A percentile compares a stretch with the other conserved stretches of the same genome.
phyloP scores from a whole-genome alignment of 1,140 invertebrate species.

The Zaprionus davidi region DNA sequence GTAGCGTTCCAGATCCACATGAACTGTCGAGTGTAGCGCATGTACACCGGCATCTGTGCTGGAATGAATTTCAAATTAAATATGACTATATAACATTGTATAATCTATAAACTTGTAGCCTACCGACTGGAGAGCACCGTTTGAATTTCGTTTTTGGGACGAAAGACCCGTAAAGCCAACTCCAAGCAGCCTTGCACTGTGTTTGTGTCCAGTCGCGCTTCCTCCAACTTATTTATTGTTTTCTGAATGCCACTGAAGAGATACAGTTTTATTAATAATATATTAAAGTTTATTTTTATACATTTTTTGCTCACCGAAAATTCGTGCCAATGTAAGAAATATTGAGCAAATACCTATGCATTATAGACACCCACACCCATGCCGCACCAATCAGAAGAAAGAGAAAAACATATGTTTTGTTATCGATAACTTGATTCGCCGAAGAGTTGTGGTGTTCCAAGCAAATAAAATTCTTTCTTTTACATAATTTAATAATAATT shows the following conservation, averaged over 20 bases:
- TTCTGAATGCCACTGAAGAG: constrained; percentile 86
- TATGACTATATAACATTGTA: background rate
- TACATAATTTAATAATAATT: background rate
- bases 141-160: constrained; percentile 85
- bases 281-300: background rate
- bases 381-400: constrained; percentile 18
- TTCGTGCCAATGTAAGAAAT: constrained; percentile 87
- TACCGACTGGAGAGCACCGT: constrained; percentile 88
- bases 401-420: constrained; percentile 30
- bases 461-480: background rate
- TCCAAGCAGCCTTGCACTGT: constrained; percentile 89
- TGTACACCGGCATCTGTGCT: constrained; percentile 91
- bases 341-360: constrained; percentile 86
- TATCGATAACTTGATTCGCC: constrained; percentile 4
- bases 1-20: constrained; percentile 86
- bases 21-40: constrained; percentile 87
- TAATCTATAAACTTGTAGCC: constrained; percentile 34
- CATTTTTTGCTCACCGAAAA: constrained; percentile 85
- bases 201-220: constrained; percentile 84
- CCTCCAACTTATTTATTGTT: constrained; percentile 75
- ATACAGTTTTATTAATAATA: background rate
- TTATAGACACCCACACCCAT: constrained; percentile 70
- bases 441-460: background rate
- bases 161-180: constrained; percentile 85
- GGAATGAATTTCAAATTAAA: constrained; percentile 34